Conservation (phyloP, 2,797 vertebrate genomes). For the Danio tinwini region DNA sequence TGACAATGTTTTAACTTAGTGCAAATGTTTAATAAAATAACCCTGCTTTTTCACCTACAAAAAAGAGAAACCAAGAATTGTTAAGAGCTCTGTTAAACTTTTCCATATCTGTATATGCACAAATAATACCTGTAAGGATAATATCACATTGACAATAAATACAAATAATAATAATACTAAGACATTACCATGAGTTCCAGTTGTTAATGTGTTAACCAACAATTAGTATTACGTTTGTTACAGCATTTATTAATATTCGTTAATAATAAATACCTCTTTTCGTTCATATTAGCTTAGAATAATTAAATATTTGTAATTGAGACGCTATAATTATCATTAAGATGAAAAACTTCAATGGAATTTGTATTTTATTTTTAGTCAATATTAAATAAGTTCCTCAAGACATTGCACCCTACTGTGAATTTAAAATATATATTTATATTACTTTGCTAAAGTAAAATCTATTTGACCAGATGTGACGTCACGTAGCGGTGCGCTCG, state of each 20-base stretch:
- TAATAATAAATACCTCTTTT: not conserved
- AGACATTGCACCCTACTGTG: not conserved
- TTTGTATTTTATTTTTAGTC: not conserved
- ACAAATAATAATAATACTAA: not conserved
- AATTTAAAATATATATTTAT: not conserved
- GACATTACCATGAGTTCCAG: too few relatives aligned
- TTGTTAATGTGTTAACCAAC: not conserved
- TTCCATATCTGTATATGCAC: too few relatives aligned
- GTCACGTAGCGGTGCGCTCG: conserved; percentile 11
- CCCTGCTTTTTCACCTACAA: too few relatives aligned
- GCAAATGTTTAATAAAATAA: too few relatives aligned
- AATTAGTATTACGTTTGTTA: not conserved
- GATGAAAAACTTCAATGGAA: not conserved
- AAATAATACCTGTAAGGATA: not conserved
- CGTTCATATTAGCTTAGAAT: not conserved
- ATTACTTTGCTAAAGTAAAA: not conserved
- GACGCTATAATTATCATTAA: not conserved
- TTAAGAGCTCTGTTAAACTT: too few relatives aligned
- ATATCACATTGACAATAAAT: not conserved
- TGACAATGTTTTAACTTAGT: too few relatives aligned
- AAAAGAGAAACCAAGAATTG: too few relatives aligned
- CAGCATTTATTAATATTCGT: not conserved
- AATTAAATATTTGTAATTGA: not conserved
- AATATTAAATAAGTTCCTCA: not conserved
- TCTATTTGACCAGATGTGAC: conserved; percentile 6